These are phyloP conservation scores for Bovichtus variegatus DNA, from an alignment of 2,797 vertebrate species.

Conservation along the genomic window DNA sequence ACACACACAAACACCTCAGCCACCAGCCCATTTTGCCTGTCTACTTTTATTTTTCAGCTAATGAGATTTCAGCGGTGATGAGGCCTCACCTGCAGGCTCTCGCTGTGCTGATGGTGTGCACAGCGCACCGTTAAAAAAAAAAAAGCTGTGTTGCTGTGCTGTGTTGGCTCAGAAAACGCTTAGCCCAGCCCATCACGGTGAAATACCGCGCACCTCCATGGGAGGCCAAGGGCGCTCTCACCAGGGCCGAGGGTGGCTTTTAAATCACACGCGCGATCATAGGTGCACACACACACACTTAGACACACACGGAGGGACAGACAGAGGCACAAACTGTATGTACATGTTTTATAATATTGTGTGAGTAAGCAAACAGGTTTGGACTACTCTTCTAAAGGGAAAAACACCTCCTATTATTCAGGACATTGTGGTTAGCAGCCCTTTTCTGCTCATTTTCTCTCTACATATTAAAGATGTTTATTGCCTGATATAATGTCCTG, in stretches of 20 bases:
- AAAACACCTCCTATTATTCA: background rate
- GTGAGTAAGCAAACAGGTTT: background rate
- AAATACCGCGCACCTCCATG: constrained; percentile 67
- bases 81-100: constrained; percentile 36
- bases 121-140: background rate
- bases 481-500: background rate
- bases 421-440: background rate
- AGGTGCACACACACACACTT: background rate
- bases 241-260: constrained; percentile 52
- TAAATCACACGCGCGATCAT: constrained; percentile 67
- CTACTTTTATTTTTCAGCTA: constrained; percentile 23
- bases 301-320: background rate
- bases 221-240: constrained; percentile 73
- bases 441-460: background rate
- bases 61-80: constrained; percentile 21
- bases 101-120: constrained; percentile 22
- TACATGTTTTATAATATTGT: background rate
- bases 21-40: constrained; percentile 14
- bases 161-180: constrained; percentile 68
- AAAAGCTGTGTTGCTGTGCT: constrained; percentile 33
- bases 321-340: background rate
- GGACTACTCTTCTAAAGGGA: background rate
- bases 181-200: constrained; percentile 61
- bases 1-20: constrained; percentile 23
- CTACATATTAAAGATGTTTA: background rate